Evolutionary conservation across 1,140 invertebrate genomes (phyloP).

Genomic region (Thalassaphorura encarpata): DNA sequence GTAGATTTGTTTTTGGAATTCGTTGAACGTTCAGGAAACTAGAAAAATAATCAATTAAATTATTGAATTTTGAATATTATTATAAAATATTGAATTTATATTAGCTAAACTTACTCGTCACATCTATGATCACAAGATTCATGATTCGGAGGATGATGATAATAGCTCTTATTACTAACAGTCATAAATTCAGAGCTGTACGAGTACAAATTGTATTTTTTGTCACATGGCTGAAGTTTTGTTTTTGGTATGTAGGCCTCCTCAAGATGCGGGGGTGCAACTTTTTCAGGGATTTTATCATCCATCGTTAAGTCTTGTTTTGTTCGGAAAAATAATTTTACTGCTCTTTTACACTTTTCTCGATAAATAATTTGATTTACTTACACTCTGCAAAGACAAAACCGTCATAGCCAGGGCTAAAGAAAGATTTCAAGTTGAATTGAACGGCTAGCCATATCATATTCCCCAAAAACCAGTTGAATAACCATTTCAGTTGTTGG

Average conservation of each 20-base stretch:
- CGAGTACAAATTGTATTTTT: conserved; percentile 66
- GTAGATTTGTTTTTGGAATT: conserved; percentile 79
- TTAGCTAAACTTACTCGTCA: conserved; percentile 2
- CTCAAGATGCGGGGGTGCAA: background rate
- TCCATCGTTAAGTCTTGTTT: no score
- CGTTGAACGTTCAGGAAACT: conserved; percentile 87
- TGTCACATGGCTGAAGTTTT: conserved; percentile 67
- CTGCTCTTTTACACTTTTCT: no score
- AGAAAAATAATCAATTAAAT: background rate
- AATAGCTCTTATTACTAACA: no score
- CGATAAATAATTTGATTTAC: no score
- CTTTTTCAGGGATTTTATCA: no score
- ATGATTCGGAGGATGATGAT: background rate
- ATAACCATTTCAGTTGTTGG: conserved; percentile 33
- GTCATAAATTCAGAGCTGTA: conserved; percentile 25
- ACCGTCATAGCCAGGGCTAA: background rate
- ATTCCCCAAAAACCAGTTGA: conserved; percentile 27
- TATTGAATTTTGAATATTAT: no score
- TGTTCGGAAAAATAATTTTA: no score
- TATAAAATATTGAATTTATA: no score
- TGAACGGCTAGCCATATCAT: conserved; percentile 30
- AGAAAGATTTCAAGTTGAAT: background rate
- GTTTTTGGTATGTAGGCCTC: conserved; percentile 56
- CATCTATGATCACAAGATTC: background rate
- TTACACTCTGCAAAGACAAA: no score